These are phyloP conservation scores for Heliconius sara DNA, from an alignment of 2,888 invertebrate genomes.

Conservation along the genomic window DNA sequence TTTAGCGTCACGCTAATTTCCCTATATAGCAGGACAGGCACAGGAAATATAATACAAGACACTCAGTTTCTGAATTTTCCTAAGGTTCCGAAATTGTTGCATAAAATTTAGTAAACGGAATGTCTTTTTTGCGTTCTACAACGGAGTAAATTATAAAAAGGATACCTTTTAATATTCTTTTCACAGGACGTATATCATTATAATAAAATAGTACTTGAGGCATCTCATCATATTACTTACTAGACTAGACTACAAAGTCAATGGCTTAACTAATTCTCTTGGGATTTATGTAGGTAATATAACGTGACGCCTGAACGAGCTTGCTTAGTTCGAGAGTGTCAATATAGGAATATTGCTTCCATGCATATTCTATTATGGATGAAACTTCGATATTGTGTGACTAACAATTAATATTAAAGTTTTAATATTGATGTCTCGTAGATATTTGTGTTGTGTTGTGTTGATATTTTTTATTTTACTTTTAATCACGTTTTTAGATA, in stretches of 20 bases:
- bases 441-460: not conserved
- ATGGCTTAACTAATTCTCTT: slow-evolving; percentile 18
- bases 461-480: not conserved
- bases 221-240: not conserved
- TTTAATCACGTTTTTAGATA: not conserved
- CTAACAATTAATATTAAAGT: not conserved
- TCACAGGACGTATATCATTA: not conserved
- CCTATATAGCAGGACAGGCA: not conserved
- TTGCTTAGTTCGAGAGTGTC: slow-evolving; percentile 12
- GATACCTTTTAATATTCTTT: not conserved
- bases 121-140: not conserved
- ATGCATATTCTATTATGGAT: slow-evolving; percentile 20
- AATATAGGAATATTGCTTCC: slow-evolving; percentile 13
- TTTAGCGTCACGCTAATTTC: too few relatives aligned
- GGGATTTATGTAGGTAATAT: slow-evolving; percentile 22
- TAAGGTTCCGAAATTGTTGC: not conserved
- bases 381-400: not conserved
- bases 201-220: not conserved
- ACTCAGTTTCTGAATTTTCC: too few relatives aligned
- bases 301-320: slow-evolving; percentile 22
- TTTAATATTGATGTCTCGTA: not conserved
- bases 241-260: slow-evolving; percentile 13
- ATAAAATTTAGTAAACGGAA: not conserved
- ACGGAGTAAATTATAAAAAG: not conserved
- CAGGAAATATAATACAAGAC: not conserved